Base-by-base conservation (phyloP, 2,113 vertebrate species). In the Melanotaenia duboulayi region DNA sequence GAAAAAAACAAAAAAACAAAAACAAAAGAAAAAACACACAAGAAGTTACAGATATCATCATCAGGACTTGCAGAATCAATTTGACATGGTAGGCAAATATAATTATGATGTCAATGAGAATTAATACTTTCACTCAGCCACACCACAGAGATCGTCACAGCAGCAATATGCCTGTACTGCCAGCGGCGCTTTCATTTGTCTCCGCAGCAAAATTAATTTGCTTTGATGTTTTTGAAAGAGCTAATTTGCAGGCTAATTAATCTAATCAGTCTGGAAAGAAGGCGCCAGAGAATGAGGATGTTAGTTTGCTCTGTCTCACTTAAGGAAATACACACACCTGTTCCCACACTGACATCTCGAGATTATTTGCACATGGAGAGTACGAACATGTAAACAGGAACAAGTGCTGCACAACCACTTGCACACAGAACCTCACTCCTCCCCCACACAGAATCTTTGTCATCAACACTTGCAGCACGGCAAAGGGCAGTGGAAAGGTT, bases 401-500 rank as follows among this genome's bases (percentile, higher is more conserved):
- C 56, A 76, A 82, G 70, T 71, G 74, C 25, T 62, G 13, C 59
- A 24, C 11, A 32, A 65, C 51, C 65, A n/a, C 54, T 76, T 44
- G 62, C 20, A 61, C 64, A 58, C 37, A 11, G 8, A 37, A 59
- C 35, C 20, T 65, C 55, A 68, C 76, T 64, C 79, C 71, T 56
- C 75, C 82, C 78, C 64, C 76, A 59, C 78, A 64, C 76, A 60
- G 80, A 84, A 89, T 86, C 83, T 83, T 81, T 86, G 88, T 84
- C 91, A 91, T 92, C 89, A 91, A 92, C 90, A 90, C 91, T 88
- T 90, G 83, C 91, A 84, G 88, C 90, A 90, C 83, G 84, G 77
- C 90, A 92, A 92, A 92, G 90, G 91, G 84, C 90, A 91, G 71
- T 8, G 68, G 82, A 90, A 92, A 92, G 91, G 91, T 92, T 88